A percentile compares a stretch with the other conserved stretches of the same genome.
These are phyloP conservation scores for Tetramorium simillimum DNA, from an alignment of 1,140 invertebrate species.

Conservation along the genomic window DNA sequence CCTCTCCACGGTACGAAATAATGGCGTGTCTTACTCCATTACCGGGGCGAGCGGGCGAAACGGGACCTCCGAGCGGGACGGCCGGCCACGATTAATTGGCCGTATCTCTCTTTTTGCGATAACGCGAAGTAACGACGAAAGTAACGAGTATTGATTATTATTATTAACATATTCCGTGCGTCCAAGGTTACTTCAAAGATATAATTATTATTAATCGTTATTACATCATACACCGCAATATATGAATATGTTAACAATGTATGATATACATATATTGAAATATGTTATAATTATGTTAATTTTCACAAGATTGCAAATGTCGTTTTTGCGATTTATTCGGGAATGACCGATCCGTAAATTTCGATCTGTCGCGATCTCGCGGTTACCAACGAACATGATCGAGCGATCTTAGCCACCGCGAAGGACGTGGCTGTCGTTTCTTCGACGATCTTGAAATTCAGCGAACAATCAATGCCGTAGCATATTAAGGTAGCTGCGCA, in stretches of 20 bases:
- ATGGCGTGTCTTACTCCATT: constrained; percentile 21
- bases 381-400: neutral
- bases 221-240: neutral
- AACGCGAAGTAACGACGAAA: neutral
- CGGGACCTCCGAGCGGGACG: neutral
- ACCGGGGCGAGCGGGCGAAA: neutral
- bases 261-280: neutral
- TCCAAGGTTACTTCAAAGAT: neutral
- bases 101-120: neutral
- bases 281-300: neutral
- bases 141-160: neutral
- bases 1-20: constrained; percentile 59
- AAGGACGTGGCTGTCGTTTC: neutral
- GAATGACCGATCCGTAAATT: neutral
- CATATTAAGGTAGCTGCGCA: neutral
- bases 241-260: neutral
- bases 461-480: neutral
- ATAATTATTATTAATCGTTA: neutral
- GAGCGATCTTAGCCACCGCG: too few species aligned
- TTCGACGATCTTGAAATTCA: constrained; percentile 6
- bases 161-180: neutral
- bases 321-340: neutral
- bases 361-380: neutral
- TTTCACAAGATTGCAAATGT: neutral
- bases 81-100: constrained; percentile 22